Evolutionary conservation across 64 coral and sea anemone species (phyloP).

Genomic region (Stichodactyla mertensii): DNA sequence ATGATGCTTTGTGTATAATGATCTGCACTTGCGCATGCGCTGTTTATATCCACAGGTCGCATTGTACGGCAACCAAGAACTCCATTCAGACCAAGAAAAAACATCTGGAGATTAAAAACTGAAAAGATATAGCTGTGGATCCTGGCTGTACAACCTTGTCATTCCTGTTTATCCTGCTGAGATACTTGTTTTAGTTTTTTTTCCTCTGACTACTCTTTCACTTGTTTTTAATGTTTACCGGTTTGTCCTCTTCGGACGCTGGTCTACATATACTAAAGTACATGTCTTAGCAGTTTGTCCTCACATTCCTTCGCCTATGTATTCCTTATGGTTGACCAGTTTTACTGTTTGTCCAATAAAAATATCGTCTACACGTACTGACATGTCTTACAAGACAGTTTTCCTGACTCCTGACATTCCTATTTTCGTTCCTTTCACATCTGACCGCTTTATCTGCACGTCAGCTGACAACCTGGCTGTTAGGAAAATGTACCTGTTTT

Average conservation of each 20-base stretch:
- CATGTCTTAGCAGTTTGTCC: background rate
- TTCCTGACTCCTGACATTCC: no score
- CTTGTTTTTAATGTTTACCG: no score
- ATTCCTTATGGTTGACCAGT: no score
- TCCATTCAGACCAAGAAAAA: slow-evolving; percentile 18
- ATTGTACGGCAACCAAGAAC: background rate
- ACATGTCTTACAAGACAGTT: no score
- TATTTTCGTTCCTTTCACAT: no score
- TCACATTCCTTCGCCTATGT: background rate
- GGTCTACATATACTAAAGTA: no score
- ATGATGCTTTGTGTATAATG: background rate
- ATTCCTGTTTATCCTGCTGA: background rate
- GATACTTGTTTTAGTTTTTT: background rate
- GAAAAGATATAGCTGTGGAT: background rate
- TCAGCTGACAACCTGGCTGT: no score
- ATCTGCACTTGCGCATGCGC: background rate
- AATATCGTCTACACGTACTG: no score
- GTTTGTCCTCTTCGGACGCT: no score
- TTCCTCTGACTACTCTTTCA: background rate
- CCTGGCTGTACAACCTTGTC: background rate
- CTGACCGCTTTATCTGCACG: no score
- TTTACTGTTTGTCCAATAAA: no score
- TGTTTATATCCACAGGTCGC: background rate
- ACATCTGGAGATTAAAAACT: background rate
- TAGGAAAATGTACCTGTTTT: background rate